Evolutionary conservation across 1,140 invertebrate genomes (phyloP).

Genomic region (Lasioglossum baleicum): DNA sequence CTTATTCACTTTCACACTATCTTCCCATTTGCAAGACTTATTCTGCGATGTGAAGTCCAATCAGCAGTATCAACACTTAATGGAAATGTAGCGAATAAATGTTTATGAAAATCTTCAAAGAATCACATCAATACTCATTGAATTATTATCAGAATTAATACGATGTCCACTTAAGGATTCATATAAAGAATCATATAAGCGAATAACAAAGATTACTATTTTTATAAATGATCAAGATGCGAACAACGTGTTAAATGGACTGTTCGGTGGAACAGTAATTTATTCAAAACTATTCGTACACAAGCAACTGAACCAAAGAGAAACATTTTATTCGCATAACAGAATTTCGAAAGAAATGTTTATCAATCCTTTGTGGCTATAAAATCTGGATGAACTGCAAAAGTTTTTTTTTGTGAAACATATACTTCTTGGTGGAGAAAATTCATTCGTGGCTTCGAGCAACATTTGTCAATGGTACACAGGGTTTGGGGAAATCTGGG

Average conservation of each 20-base stretch:
- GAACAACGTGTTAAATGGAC: neutral
- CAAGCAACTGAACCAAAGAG: neutral
- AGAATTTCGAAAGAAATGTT: neutral
- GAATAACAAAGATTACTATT: neutral
- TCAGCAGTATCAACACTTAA: too few relatives aligned
- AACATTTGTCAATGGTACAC: neutral
- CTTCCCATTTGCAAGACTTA: too few relatives aligned
- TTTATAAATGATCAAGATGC: neutral
- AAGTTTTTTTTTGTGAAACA: conserved; percentile 6
- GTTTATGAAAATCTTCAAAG: too few relatives aligned
- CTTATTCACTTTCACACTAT: too few relatives aligned
- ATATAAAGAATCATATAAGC: too few relatives aligned
- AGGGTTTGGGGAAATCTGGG: conserved; percentile 18
- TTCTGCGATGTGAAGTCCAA: too few relatives aligned
- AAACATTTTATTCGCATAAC: too few relatives aligned
- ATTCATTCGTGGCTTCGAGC: conserved; percentile 35
- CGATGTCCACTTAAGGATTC: too few relatives aligned
- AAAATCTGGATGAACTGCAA: conserved; percentile 7
- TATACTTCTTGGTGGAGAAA: conserved; percentile 10
- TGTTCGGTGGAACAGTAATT: neutral
- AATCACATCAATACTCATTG: too few relatives aligned
- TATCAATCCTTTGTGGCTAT: conserved; percentile 13
- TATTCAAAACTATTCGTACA: neutral
- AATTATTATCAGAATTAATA: too few relatives aligned
- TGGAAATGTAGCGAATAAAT: too few relatives aligned